Evolutionary conservation across 2,888 invertebrate species (phyloP).

Genomic region (Bugulina stolonifera): DNA sequence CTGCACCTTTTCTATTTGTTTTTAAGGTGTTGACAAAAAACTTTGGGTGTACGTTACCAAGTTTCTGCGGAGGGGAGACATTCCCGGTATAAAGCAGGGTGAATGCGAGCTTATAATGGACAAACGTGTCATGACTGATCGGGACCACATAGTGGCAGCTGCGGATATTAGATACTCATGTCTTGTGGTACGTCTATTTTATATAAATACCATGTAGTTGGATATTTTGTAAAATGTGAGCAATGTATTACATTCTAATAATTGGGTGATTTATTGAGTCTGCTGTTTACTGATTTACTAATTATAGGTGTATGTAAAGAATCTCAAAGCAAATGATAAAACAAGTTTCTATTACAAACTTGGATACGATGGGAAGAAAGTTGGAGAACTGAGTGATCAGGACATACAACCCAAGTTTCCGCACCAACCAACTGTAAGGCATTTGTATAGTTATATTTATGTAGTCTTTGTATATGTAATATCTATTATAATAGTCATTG

Average conservation of each 20-base stretch:
- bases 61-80: not conserved
- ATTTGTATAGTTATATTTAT: too few relatives aligned
- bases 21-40: too few relatives aligned
- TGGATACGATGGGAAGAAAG: not conserved
- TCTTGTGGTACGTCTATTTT: not conserved
- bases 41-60: not conserved
- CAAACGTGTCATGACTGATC: not conserved
- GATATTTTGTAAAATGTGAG: not conserved
- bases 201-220: not conserved
- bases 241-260: not conserved
- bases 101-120: slow-evolving; percentile 10
- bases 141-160: not conserved
- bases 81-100: not conserved
- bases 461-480: too few relatives aligned
- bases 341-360: not conserved
- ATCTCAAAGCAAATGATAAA: not conserved
- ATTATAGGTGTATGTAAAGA: not conserved
- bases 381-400: not conserved
- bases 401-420: not conserved
- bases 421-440: not conserved
- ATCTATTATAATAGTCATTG: too few relatives aligned
- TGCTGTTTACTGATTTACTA: not conserved
- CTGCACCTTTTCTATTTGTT: too few relatives aligned
- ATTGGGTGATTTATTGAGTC: not conserved
- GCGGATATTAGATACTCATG: not conserved